Conservation (phyloP, 2,888 invertebrate genomes). For the Thymelicus lineola region DNA sequence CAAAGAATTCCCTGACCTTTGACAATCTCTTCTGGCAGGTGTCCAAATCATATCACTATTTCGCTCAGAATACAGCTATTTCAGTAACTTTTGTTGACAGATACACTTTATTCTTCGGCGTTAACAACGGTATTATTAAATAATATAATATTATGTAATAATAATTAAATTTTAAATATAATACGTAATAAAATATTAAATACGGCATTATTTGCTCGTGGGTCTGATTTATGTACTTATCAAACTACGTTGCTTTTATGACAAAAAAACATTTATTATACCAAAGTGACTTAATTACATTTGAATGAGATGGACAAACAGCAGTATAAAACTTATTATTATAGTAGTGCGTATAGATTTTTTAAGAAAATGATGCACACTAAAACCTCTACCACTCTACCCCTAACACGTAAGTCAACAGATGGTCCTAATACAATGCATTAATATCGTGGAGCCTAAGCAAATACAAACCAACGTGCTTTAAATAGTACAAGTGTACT, state of each 20-base stretch:
- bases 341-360: no score
- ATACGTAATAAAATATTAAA: no score
- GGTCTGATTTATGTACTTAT: slow-evolving; percentile 12
- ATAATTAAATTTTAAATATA: no score
- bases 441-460: slow-evolving; percentile 44
- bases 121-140: slow-evolving; percentile 20
- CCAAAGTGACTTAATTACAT: no score
- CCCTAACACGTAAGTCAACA: slow-evolving; percentile 49
- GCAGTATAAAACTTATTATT: no score
- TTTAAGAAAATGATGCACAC: no score
- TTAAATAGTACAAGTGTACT: slow-evolving; percentile 43
- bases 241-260: not conserved
- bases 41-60: slow-evolving; percentile 12
- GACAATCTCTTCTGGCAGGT: slow-evolving; percentile 18
- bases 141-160: no score
- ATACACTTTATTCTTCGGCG: slow-evolving; percentile 7
- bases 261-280: no score
- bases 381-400: slow-evolving; percentile 32
- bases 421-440: slow-evolving; percentile 46
- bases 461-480: slow-evolving; percentile 43
- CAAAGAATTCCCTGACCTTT: slow-evolving; percentile 21
- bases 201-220: slow-evolving; percentile 18
- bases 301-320: no score
- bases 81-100: slow-evolving; percentile 13
- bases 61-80: not conserved